phyloP scores from a whole-genome alignment of 2,113 vertebrate genomes.

The Neoarius graeffei region DNA sequence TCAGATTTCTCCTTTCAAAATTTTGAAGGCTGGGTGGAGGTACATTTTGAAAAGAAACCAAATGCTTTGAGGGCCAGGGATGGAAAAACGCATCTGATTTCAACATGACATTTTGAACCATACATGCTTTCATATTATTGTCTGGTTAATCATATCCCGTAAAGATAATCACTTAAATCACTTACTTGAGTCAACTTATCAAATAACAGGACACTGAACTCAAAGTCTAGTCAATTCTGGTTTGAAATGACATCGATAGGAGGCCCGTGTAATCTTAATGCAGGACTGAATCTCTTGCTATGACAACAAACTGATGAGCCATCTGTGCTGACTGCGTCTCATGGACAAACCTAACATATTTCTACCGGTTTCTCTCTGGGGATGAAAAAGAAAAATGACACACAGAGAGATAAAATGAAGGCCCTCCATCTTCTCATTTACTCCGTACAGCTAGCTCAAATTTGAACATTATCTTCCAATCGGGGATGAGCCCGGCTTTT shows the following conservation, averaged over 20 bases:
- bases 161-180: not conserved
- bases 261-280: conserved; percentile 31
- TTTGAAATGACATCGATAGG: not conserved
- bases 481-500: conserved; percentile 13
- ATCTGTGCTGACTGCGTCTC: conserved; percentile 44
- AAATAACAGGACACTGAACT: not conserved
- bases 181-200: not conserved
- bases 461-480: conserved; percentile 43
- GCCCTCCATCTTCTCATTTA: conserved; percentile 48
- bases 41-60: not conserved
- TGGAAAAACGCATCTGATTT: not conserved
- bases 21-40: not conserved
- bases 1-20: not conserved
- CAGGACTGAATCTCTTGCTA: conserved; percentile 43
- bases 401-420: conserved; percentile 45
- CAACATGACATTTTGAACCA: not conserved
- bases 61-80: not conserved
- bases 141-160: not conserved
- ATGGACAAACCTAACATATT: conserved; percentile 47
- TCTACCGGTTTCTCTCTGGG: conserved; percentile 40
- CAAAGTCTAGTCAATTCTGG: not conserved
- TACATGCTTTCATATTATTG: not conserved
- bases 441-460: conserved; percentile 37
- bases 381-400: conserved; percentile 40
- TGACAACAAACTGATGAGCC: conserved; percentile 51